A percentile compares a stretch with the other conserved stretches of the same genome.
Evolutionary conservation across 2,888 invertebrate genomes (phyloP).

Genomic region (Cylloceria caligata): DNA sequence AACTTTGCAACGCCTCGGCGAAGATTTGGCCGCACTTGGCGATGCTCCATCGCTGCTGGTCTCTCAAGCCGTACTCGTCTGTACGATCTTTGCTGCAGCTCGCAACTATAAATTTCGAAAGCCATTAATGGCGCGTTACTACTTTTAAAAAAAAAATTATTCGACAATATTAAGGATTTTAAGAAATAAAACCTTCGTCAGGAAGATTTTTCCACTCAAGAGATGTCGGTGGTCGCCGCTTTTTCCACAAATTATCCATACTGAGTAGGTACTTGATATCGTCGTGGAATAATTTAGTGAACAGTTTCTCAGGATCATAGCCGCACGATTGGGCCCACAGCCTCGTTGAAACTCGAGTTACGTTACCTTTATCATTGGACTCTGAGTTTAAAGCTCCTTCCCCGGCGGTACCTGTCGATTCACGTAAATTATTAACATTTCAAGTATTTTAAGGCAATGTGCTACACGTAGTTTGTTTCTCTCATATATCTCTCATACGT

Average conservation of each 20-base stretch:
- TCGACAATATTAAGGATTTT: neutral
- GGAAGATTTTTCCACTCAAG: conserved; percentile 89
- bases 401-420: conserved; percentile 85
- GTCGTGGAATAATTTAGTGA: conserved; percentile 96
- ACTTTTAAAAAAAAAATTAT: neutral
- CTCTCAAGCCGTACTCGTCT: conserved; percentile 86
- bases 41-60: conserved; percentile 93
- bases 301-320: conserved; percentile 94
- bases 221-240: conserved; percentile 93
- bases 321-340: conserved; percentile 94
- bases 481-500: no score
- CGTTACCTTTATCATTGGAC: conserved; percentile 86
- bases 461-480: no score
- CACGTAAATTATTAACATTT: conserved; percentile 9
- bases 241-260: conserved; percentile 98
- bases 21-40: conserved; percentile 91
- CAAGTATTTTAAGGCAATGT: conserved; percentile 9
- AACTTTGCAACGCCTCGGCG: conserved; percentile 87
- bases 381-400: conserved; percentile 86
- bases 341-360: conserved; percentile 89
- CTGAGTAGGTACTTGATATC: conserved; percentile 97
- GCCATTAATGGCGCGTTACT: neutral
- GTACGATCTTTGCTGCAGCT: conserved; percentile 86
- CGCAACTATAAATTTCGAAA: conserved; percentile 77
- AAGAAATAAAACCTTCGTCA: conserved; percentile 81